Base-by-base conservation (phyloP, 2,113 vertebrate genomes). In the Chiloscyllium plagiosum region DNA sequence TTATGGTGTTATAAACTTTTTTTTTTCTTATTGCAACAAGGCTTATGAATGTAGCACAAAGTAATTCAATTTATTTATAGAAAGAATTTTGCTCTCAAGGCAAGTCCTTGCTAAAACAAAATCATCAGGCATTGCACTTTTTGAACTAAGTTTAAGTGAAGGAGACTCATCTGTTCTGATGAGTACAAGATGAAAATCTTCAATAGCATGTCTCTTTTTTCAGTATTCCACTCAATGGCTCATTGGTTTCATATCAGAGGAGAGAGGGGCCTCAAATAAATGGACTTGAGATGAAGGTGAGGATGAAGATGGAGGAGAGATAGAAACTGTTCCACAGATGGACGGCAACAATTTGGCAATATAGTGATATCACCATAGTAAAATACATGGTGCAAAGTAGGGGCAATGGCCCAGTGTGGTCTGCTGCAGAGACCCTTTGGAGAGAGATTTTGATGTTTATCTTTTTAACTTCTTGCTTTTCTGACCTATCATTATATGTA, bases 1-100 rank as follows among this genome's bases (percentile, higher is more conserved):
- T 93, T 68, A 93, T 68, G 61, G 33, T 56, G 47, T 93, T 66
- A 93, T 66, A 66, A 93, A 66, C 89, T 37, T 93, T 65, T 66
- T 29, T 47, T 19, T 22, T 66, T 93, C 33, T 93, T 68, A 66
- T 66, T 93, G 89, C 66, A 93, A 37, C 61, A 68, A 66, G 15
- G 61, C 61, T 93, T 61, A 93, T 93, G 89, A 93, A 93, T 68
- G 37, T 37, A 93, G 17, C n/a, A 15, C 61, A 66, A 66, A 42
- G 33, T 66, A 37, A 37, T 37, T 20, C 61, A 61, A 22, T 17
- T 22, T 66, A 66, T 66, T 90, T 65, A 65, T 56, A 65, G 12
- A 90, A n/a, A 65, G 2, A 65, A 68, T 19, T 93, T 66, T n/a
- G 33, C 37, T 93, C 15, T 10, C 61, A 19, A 93, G 33, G n/a